Evolutionary conservation across 2,113 vertebrate genomes (phyloP).

Genomic region (Piaya cayana): DNA sequence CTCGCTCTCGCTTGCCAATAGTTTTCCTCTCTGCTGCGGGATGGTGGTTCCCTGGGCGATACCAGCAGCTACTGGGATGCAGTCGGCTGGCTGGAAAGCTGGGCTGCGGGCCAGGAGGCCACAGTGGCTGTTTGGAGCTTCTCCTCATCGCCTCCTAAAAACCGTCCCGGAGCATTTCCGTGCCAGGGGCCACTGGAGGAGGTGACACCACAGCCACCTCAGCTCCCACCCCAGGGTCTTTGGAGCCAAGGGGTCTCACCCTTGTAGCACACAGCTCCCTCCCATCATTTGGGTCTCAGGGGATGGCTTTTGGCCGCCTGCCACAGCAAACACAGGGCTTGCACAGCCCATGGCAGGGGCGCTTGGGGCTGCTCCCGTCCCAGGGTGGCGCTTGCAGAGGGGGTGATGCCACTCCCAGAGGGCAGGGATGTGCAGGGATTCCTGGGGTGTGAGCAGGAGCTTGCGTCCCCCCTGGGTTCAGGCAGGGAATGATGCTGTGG

Average conservation of each 20-base stretch:
- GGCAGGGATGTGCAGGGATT: neutral
- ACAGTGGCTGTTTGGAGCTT: neutral
- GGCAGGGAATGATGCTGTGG: neutral
- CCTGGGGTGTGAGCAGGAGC: neutral
- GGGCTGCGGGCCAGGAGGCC: neutral
- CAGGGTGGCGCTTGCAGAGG: neutral
- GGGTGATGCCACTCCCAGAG: neutral
- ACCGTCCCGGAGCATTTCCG: neutral
- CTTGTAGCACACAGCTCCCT: neutral
- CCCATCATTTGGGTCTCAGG: neutral
- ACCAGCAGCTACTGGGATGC: neutral
- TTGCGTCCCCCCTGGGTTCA: neutral
- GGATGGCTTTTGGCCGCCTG: neutral
- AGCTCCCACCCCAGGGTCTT: neutral
- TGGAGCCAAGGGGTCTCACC: neutral
- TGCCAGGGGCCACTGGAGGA: too few species aligned
- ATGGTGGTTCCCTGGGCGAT: neutral
- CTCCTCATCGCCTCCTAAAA: neutral
- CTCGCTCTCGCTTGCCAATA: slow-evolving; percentile 21
- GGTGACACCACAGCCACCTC: neutral
- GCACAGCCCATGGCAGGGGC: fast-evolving
- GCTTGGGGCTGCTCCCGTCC: fast-evolving
- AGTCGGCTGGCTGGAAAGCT: neutral
- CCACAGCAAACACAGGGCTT: slow-evolving; percentile 5
- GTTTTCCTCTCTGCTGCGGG: neutral